Conservation (phyloP, 2,888 invertebrate species). For the Callinectes sapidus region DNA sequence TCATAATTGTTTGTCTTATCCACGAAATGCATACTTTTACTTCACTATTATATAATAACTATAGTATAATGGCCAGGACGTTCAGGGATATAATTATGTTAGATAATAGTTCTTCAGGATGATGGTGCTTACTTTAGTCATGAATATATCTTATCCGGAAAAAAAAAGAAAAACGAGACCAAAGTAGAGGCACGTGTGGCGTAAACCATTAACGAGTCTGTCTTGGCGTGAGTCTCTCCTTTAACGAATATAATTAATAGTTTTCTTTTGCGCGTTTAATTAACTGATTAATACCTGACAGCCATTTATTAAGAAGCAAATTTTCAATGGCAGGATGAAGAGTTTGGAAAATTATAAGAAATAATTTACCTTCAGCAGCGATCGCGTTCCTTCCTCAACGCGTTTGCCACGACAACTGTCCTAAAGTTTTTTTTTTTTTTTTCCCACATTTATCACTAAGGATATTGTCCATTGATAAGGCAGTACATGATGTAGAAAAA, state of each 20-base stretch:
- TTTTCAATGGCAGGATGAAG: background rate
- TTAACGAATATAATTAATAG: background rate
- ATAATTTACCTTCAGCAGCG: background rate
- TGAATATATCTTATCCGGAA: too few species aligned
- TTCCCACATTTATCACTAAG: background rate
- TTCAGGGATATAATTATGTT: background rate
- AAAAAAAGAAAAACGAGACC: background rate
- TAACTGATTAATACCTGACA: slow-evolving; percentile 14
- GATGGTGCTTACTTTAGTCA: background rate
- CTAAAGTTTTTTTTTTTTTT: background rate
- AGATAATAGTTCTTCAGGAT: background rate
- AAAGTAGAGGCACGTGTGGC: background rate
- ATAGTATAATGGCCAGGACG: too few species aligned
- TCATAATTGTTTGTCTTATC: too few species aligned
- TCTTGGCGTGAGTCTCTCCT: background rate
- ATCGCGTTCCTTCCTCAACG: background rate
- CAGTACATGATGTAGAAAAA: too few species aligned
- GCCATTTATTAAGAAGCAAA: background rate
- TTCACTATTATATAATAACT: too few species aligned
- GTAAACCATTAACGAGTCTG: background rate
- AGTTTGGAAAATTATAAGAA: background rate
- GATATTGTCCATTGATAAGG: too few species aligned
- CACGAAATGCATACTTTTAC: too few species aligned
- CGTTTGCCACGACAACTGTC: background rate
- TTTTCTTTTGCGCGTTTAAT: background rate